Evolutionary conservation across 2,888 invertebrate species (phyloP).

Genomic region (Drosophila mercatorum): DNA sequence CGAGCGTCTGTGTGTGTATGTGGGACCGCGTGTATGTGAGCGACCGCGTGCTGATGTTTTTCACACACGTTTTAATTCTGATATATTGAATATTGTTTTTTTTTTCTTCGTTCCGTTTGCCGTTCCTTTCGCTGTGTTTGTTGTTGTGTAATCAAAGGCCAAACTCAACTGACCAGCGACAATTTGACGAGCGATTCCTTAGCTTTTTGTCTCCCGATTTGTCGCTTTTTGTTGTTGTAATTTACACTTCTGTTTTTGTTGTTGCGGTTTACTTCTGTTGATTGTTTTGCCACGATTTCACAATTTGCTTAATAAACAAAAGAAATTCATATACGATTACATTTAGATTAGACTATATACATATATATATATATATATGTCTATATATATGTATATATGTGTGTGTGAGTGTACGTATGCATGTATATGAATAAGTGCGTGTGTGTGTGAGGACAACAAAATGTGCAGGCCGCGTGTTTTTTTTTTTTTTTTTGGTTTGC

Average conservation of each 20-base stretch:
- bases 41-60: constrained; percentile 56
- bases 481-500: constrained; percentile 14
- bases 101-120: neutral
- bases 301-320: constrained; percentile 59
- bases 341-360: constrained; percentile 10
- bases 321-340: constrained; percentile 39
- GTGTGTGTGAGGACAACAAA: constrained; percentile 33
- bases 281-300: constrained; percentile 57
- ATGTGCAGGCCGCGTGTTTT: constrained; percentile 59
- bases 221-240: constrained; percentile 22
- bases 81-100: constrained; percentile 39
- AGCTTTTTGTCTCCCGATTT: constrained; percentile 15
- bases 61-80: constrained; percentile 51
- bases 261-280: constrained; percentile 18
- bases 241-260: constrained; percentile 25
- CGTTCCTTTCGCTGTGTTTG: constrained; percentile 16
- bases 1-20: constrained; percentile 5
- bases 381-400: neutral
- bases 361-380: neutral
- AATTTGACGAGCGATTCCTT: constrained; percentile 31
- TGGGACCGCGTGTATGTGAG: constrained; percentile 19
- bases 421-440: neutral
- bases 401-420: neutral
- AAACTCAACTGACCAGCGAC: constrained; percentile 49
- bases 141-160: constrained; percentile 49